Conservation (phyloP, 2,113 vertebrate species). For the Xenopus laevis region DNA sequence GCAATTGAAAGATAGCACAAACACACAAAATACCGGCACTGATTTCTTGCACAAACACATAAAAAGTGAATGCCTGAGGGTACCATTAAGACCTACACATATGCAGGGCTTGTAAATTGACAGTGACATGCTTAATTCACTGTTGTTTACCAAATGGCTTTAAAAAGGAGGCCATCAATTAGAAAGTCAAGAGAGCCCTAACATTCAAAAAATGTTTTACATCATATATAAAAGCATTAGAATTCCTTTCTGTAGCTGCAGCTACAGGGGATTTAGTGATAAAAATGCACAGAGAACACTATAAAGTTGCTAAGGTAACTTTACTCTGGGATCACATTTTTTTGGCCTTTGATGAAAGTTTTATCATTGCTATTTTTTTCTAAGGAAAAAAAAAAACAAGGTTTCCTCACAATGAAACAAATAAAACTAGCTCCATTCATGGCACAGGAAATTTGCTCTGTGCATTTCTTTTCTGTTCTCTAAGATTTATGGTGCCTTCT, state of each 20-base stretch:
- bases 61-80: no score
- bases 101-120: no score
- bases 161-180: no score
- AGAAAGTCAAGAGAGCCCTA: no score
- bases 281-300: background rate
- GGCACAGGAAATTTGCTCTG: slow-evolving; percentile 31
- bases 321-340: background rate
- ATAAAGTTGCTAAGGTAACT: background rate
- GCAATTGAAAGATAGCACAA: no score
- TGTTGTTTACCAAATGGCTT: no score
- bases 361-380: background rate
- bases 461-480: slow-evolving; percentile 6
- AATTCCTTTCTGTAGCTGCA: background rate
- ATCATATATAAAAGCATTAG: background rate
- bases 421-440: slow-evolving; percentile 19
- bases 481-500: slow-evolving; percentile 23
- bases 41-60: no score
- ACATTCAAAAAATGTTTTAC: no score
- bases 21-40: no score
- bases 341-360: background rate
- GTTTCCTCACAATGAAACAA: slow-evolving; percentile 2
- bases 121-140: no score
- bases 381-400: slow-evolving; percentile 2
- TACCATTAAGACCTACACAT: no score
- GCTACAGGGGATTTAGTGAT: background rate